Evolutionary conservation across 2,888 invertebrate genomes (phyloP), one percentile per base, ranked within the genome.

Genomic region (Callinectes sapidus): DNA sequence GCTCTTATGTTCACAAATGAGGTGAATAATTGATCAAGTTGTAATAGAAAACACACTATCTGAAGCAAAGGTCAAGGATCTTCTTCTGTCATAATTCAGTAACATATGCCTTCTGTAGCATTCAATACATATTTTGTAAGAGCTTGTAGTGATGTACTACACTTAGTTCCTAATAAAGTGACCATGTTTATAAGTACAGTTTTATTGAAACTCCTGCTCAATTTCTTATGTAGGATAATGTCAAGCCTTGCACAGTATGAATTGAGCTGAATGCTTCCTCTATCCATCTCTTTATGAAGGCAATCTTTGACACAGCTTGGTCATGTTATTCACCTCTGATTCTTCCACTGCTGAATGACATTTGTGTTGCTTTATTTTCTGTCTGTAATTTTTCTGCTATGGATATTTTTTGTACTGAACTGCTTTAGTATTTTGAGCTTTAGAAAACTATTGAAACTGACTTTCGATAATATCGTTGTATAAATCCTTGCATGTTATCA

Each of bases 121-220:
- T 87, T 71, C 71, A 87, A 87, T 87, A 42, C n/a, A n/a, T 28
- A 8, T 90, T 66, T 71, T 71, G 66, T 91, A 87, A 87, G 87
- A 87, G 87, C 42, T 61, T 91, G 42, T 42, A 91, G 77, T 55
- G 87, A 39, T 91, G 91, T 91, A 91, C 61, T 87, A 42, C 16
- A 87, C 86, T 66, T 91, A 66, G n/a, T 88, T 91, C 54, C 32
- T 87, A 91, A 91, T 91, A 91, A 91, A 91, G 91, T 71, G 71
- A 39, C n/a, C 66, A 87, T 87, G 81, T 81, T 66, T 35, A 42
- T 18, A 48, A 61, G 32, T 87, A 42, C 87, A 91, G 91, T 91
- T 91, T 91, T 91, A 91, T 77, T 91, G 87, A 87, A 48, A 91
- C 66, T 77, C 91, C 87, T 91, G 91, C 91, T 91, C 66, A 91